Percentiles rank a stretch among this genome's conserved stretches.
Conservation (phyloP, 2,888 invertebrate species). For the Phymatocera aterrima region DNA sequence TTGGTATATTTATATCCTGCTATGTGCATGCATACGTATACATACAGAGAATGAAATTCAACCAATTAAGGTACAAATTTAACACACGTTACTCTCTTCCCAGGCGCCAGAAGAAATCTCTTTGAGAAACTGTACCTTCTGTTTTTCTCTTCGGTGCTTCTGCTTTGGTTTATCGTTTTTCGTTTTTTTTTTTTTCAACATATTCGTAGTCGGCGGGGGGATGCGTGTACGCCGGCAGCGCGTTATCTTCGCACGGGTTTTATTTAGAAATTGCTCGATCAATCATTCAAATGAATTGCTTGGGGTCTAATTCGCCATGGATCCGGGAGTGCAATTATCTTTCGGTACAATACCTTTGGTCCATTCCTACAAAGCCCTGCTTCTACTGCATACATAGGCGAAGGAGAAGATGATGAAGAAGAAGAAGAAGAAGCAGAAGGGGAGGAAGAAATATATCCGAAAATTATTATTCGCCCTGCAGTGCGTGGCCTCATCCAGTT, state of each 20-base stretch:
- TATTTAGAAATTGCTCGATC: neutral
- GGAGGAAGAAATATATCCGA: too few relatives aligned
- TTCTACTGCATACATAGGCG: neutral
- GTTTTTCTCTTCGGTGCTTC: too few relatives aligned
- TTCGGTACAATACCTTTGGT: constrained; percentile 22
- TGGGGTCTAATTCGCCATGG: neutral
- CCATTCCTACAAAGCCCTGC: constrained; percentile 3
- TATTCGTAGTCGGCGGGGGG: too few relatives aligned
- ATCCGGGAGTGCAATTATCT: constrained; percentile 14
- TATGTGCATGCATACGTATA: neutral
- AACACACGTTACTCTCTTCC: constrained; percentile 1
- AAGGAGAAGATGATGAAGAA: constrained; percentile 20
- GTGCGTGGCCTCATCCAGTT: neutral
- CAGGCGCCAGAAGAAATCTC: constrained; percentile 27
- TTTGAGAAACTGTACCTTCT: neutral
- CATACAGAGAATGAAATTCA: constrained; percentile 2
- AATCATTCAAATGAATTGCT: constrained; percentile 34
- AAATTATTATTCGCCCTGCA: constrained; percentile 36
- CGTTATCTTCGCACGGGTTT: neutral
- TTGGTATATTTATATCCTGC: too few relatives aligned
- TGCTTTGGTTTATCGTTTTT: too few relatives aligned
- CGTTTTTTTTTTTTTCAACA: too few relatives aligned
- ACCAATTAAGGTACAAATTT: constrained; percentile 36
- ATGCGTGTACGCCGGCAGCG: too few relatives aligned
- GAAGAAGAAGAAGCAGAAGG: too few relatives aligned